Percentiles rank a stretch among this genome's conserved stretches.
These are phyloP conservation scores for Athalia rosae DNA, from an alignment of 2,888 invertebrate genomes.

Conservation along the genomic window DNA sequence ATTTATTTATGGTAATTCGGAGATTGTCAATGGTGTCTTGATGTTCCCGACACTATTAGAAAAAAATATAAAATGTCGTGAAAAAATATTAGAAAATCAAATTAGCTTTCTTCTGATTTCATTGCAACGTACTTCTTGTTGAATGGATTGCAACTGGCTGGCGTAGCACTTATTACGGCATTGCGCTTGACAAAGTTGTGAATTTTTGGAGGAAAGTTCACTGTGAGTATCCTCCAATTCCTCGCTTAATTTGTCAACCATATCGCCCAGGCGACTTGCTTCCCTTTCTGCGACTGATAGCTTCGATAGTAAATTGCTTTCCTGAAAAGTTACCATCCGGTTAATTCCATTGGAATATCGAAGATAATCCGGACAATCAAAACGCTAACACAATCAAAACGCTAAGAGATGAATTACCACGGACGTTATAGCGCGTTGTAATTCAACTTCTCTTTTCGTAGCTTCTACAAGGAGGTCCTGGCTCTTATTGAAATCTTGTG, in stretches of 20 bases:
- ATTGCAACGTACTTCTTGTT: slow-evolving; percentile 53
- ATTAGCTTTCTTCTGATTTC: neutral
- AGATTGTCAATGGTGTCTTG: neutral
- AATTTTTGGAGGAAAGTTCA: slow-evolving; percentile 54
- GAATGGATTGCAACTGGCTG: slow-evolving; percentile 54
- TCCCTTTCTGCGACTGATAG: slow-evolving; percentile 56
- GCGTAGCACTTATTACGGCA: slow-evolving; percentile 52
- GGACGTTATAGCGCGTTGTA: slow-evolving; percentile 58
- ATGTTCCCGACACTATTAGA: slow-evolving; percentile 22
- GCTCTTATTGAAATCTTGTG: slow-evolving; percentile 58
- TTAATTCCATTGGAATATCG: neutral
- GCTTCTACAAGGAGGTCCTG: slow-evolving; percentile 57
- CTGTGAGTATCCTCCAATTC: slow-evolving; percentile 58
- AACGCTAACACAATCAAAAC: neutral
- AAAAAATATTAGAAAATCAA: neutral
- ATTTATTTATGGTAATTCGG: slow-evolving; percentile 29
- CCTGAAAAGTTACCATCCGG: slow-evolving; percentile 50
- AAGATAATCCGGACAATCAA: neutral
- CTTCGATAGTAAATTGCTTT: slow-evolving; percentile 57
- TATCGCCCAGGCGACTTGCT: slow-evolving; percentile 50
- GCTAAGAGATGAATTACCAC: slow-evolving; percentile 53
- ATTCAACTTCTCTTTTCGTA: slow-evolving; percentile 58
- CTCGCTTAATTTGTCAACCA: slow-evolving; percentile 55
- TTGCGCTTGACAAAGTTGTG: slow-evolving; percentile 56
- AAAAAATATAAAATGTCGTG: neutral